Evolutionary conservation across 2,797 vertebrate genomes (phyloP).

Genomic region (Otus scops): DNA sequence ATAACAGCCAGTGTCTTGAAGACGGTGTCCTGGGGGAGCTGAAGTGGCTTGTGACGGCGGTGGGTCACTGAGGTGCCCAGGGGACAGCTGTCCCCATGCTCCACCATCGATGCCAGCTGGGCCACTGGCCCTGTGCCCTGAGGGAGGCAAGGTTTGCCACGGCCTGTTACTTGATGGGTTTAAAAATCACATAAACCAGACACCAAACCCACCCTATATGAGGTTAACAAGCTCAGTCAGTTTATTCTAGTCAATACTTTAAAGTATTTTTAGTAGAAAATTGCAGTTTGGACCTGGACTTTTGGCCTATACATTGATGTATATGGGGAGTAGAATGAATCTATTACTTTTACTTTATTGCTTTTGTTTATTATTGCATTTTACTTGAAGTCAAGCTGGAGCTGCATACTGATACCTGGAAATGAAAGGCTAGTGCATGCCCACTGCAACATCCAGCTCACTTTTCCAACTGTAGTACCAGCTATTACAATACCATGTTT

Average conservation of each 20-base stretch:
- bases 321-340: neutral
- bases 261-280: neutral
- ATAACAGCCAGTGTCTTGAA: neutral
- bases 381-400: neutral
- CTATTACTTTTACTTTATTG: neutral
- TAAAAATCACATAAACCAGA: neutral
- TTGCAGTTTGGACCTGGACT: neutral
- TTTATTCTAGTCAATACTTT: neutral
- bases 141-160: neutral
- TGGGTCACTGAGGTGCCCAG: rapidly evolving
- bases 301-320: neutral
- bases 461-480: neutral
- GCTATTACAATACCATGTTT: neutral
- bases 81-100: rapidly evolving
- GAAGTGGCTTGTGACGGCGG: neutral
- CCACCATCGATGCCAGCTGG: rapidly evolving
- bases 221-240: neutral
- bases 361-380: neutral
- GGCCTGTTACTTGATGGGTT: neutral
- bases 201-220: neutral
- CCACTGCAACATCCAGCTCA: neutral
- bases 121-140: neutral
- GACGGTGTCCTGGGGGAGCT: rapidly evolving
- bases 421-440: neutral
- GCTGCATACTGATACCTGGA: neutral